Evolutionary conservation across 2,797 vertebrate genomes (phyloP).

Genomic region (Sebastes wilsoni): DNA sequence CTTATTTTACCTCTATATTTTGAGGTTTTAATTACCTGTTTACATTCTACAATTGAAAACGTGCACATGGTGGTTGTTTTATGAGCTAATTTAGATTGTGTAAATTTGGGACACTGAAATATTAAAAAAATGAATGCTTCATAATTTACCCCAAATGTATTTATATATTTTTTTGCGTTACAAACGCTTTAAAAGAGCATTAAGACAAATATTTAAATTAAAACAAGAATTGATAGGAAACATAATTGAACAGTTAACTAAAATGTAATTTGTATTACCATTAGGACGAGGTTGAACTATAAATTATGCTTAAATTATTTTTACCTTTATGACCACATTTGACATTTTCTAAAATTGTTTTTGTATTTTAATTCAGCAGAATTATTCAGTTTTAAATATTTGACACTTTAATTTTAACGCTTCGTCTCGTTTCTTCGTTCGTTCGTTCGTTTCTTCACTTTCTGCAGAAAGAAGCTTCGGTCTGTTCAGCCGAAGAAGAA

Average conservation of each 20-base stretch:
- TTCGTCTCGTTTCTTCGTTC: neutral
- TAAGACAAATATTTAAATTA: neutral
- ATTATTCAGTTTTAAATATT: neutral
- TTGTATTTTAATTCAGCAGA: neutral
- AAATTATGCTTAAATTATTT: neutral
- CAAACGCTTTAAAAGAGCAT: no score
- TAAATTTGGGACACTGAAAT: neutral
- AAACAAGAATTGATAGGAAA: no score
- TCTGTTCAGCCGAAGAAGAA: neutral
- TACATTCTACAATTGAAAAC: neutral
- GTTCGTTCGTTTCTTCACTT: neutral
- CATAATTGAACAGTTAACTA: no score
- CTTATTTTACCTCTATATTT: neutral
- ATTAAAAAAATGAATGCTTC: neutral
- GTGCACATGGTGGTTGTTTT: neutral
- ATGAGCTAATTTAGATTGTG: neutral
- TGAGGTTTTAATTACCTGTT: neutral
- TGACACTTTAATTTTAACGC: neutral
- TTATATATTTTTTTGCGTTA: neutral
- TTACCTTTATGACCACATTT: neutral
- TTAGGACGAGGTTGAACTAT: no score
- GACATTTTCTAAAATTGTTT: neutral
- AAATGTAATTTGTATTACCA: no score
- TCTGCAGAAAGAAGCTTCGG: neutral
- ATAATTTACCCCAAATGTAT: neutral